These are phyloP conservation scores for Prenolepis imparis DNA, from an alignment of 2,888 invertebrate genomes.

Conservation along the genomic window DNA sequence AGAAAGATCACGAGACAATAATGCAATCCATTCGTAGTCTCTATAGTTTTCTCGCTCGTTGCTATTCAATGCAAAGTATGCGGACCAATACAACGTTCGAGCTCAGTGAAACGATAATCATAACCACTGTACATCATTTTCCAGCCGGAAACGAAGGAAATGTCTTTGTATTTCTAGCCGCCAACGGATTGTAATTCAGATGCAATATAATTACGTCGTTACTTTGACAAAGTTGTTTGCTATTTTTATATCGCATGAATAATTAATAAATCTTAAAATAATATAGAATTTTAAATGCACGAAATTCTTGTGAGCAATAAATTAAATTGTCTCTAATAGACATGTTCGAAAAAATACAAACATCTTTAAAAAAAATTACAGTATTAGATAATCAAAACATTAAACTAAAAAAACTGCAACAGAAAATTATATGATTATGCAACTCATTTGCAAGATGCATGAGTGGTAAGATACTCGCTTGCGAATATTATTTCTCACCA, in stretches of 20 bases:
- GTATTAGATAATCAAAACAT: not conserved
- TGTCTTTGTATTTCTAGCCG: conserved; percentile 17
- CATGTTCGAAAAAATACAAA: conserved; percentile 1
- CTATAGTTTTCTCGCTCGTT: conserved; percentile 29
- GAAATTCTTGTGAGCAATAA: not conserved
- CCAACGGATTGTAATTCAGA: conserved; percentile 40
- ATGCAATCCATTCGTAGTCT: conserved; percentile 24
- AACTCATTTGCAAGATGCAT: conserved; percentile 16
- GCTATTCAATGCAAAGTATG: conserved; percentile 43
- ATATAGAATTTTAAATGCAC: not conserved
- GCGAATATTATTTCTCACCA: not conserved
- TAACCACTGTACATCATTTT: conserved; percentile 47
- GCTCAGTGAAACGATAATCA: conserved; percentile 55
- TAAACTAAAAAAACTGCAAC: not conserved
- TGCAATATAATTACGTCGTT: not conserved
- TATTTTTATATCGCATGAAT: not conserved
- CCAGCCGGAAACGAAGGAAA: conserved; percentile 36
- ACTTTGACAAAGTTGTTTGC: conserved; percentile 1
- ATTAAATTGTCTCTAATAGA: not conserved
- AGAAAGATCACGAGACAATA: conserved; percentile 32
- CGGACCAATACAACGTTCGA: conserved; percentile 27
- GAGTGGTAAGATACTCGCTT: not conserved
- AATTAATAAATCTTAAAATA: conserved; percentile 28
- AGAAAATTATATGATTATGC: not conserved
- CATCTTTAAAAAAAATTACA: not conserved